Evolutionary conservation across 2,113 vertebrate species (phyloP).

Genomic region (Cyprichromis sp.): DNA sequence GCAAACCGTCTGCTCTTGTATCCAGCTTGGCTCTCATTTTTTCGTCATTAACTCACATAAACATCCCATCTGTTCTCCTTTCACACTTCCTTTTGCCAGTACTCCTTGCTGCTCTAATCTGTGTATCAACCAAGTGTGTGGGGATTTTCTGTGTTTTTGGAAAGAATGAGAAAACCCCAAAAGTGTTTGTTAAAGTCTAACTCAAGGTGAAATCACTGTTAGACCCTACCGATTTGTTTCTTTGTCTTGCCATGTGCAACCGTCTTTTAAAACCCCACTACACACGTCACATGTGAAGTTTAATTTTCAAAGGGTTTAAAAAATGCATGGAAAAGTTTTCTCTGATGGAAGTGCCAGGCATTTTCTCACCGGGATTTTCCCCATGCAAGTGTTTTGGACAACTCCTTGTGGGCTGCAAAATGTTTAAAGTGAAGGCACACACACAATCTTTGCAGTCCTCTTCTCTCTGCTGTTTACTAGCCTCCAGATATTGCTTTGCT

Average conservation of each 20-base stretch:
- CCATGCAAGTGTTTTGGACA: neutral
- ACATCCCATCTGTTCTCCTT: conserved; percentile 59
- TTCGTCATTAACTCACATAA: conserved; percentile 58
- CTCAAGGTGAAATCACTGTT: conserved; percentile 25
- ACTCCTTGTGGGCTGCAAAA: neutral
- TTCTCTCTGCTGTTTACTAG: conserved; percentile 26
- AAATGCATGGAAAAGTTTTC: neutral
- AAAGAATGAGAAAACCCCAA: neutral
- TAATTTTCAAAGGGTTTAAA: neutral
- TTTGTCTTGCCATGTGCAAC: neutral
- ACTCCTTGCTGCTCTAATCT: neutral
- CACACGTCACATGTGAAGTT: neutral
- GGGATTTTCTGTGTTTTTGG: conserved; percentile 24
- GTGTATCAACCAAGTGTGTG: conserved; percentile 3
- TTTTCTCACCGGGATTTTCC: neutral
- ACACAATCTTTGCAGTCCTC: neutral
- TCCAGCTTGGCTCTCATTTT: conserved; percentile 45
- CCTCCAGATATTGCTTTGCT: conserved; percentile 40
- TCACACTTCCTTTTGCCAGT: conserved; percentile 21
- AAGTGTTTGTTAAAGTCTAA: neutral
- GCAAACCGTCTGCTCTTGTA: conserved; percentile 45
- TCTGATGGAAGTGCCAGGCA: neutral
- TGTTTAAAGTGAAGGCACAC: conserved; percentile 6
- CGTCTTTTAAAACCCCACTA: neutral
- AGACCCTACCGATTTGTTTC: neutral